Evolutionary conservation across 2,888 invertebrate genomes (phyloP).

Genomic region (Blera fallax): DNA sequence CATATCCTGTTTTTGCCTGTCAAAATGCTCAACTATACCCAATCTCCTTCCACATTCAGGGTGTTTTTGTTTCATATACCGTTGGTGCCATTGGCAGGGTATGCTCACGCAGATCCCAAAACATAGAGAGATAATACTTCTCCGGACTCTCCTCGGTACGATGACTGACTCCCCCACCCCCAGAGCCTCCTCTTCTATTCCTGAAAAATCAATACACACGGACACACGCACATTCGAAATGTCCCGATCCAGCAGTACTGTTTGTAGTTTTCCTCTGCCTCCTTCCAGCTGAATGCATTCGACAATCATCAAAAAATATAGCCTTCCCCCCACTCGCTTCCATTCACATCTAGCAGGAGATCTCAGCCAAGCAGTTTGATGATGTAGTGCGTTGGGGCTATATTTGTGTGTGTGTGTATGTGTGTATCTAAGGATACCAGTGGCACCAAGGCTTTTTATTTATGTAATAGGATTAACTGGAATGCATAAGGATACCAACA

Average conservation of each 20-base stretch:
- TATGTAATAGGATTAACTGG: constrained; percentile 71
- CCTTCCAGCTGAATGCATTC: constrained; percentile 62
- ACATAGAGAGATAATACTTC: constrained; percentile 55
- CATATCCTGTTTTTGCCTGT: constrained; percentile 61
- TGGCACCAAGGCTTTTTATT: constrained; percentile 69
- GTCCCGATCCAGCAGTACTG: constrained; percentile 16
- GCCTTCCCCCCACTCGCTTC: not conserved
- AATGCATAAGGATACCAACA: constrained; percentile 59
- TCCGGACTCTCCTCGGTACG: constrained; percentile 19
- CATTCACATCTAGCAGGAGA: constrained; percentile 9
- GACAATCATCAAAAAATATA: constrained; percentile 68
- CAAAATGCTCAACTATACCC: constrained; percentile 49
- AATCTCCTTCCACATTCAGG: not conserved
- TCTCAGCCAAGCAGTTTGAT: constrained; percentile 27
- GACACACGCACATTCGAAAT: constrained; percentile 67
- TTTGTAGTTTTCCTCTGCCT: not conserved
- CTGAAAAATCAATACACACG: constrained; percentile 67
- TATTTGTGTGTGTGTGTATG: not conserved
- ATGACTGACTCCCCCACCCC: constrained; percentile 23
- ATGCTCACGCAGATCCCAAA: constrained; percentile 61
- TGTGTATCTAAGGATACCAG: constrained; percentile 32
- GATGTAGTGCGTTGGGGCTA: constrained; percentile 42
- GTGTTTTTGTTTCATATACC: constrained; percentile 55
- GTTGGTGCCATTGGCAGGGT: constrained; percentile 19
- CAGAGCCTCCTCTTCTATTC: constrained; percentile 31